These are phyloP conservation scores for Mactra quadrangularis DNA, from an alignment of 1,140 invertebrate genomes.

Conservation along the genomic window DNA sequence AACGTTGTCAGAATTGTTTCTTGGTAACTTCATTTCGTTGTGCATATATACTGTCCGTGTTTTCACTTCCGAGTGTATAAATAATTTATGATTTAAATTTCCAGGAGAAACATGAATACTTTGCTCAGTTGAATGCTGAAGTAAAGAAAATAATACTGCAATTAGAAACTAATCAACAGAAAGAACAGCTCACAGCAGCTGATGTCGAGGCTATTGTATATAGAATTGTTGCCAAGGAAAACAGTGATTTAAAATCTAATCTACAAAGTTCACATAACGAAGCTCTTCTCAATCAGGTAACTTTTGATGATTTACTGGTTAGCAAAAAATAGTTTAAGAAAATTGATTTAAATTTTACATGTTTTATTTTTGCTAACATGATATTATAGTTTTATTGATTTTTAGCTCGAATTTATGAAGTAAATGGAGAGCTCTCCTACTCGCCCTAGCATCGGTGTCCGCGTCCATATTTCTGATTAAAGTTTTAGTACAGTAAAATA, in stretches of 20 bases:
- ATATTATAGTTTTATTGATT: too few relatives aligned
- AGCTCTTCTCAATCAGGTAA: constrained; percentile 36
- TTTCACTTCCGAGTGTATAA: too few relatives aligned
- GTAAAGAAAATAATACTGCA: constrained; percentile 62
- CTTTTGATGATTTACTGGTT: too few relatives aligned
- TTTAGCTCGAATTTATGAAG: too few relatives aligned
- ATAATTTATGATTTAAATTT: too few relatives aligned
- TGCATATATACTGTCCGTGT: too few relatives aligned
- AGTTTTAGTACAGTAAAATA: too few relatives aligned
- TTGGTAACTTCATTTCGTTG: too few relatives aligned
- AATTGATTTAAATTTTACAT: neutral
- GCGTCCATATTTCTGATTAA: too few relatives aligned
- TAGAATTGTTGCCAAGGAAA: constrained; percentile 57
- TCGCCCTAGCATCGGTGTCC: too few relatives aligned
- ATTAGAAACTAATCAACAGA: constrained; percentile 43
- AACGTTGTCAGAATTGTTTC: too few relatives aligned
- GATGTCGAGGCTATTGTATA: constrained; percentile 69
- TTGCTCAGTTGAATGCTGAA: constrained; percentile 52
- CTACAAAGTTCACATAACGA: constrained; percentile 19
- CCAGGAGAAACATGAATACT: constrained; percentile 41
- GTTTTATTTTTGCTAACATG: neutral
- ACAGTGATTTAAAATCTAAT: constrained; percentile 43
- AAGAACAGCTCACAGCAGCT: constrained; percentile 44
- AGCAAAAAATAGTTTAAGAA: neutral
- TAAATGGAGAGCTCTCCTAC: too few relatives aligned